Conservation (phyloP, 2,113 vertebrate genomes). For the Gulo gulo region DNA sequence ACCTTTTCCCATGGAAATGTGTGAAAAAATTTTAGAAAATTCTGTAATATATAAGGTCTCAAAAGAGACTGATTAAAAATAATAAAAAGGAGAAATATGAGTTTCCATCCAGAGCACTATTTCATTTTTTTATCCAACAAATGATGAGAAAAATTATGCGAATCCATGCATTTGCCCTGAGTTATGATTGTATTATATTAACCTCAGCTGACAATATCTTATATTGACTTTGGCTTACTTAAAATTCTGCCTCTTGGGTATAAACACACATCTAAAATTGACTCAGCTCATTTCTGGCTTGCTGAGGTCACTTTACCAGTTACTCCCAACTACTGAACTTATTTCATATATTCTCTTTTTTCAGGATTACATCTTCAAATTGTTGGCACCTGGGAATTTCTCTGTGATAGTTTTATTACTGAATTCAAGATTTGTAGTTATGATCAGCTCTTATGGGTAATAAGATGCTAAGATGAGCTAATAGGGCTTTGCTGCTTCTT, state of each 20-base stretch:
- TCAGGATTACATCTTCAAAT: not conserved
- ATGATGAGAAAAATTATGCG: constrained; percentile 41
- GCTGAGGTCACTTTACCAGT: not conserved
- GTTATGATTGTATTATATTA: constrained; percentile 8
- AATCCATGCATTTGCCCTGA: not conserved
- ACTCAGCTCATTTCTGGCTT: constrained; percentile 48
- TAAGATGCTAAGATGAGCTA: constrained; percentile 20
- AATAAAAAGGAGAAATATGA: constrained; percentile 34
- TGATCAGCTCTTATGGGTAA: not conserved
- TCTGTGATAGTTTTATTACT: constrained; percentile 17
- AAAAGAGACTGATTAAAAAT: constrained; percentile 12
- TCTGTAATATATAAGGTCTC: not conserved
- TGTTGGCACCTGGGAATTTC: not conserved
- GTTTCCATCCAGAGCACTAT: constrained; percentile 9
- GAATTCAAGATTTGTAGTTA: not conserved
- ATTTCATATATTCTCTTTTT: constrained; percentile 19
- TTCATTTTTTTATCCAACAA: constrained; percentile 36
- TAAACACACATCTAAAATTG: constrained; percentile 37
- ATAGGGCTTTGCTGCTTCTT: constrained; percentile 14
- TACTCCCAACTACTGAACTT: constrained; percentile 12
- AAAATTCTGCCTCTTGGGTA: constrained; percentile 47
- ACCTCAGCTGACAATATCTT: constrained; percentile 13
- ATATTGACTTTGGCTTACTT: not conserved
- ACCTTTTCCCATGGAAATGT: not conserved
- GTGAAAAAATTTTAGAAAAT: not conserved